phyloP scores from a whole-genome alignment of 2,888 invertebrate species.

The Entomobrya proxima region DNA sequence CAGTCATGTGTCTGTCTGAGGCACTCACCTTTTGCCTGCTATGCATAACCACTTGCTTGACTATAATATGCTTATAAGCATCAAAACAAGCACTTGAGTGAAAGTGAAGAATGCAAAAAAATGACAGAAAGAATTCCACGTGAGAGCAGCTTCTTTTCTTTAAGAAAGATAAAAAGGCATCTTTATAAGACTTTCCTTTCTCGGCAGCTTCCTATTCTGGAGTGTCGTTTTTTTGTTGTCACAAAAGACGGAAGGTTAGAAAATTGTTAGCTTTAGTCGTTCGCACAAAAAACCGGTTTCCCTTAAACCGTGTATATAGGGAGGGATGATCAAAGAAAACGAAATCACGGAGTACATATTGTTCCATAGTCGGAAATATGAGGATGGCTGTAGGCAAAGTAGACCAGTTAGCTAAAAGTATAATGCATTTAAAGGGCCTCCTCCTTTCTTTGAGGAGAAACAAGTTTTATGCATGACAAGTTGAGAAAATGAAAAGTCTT shows the following conservation, averaged over 20 bases:
- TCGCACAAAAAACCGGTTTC: neutral
- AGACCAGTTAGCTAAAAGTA: neutral
- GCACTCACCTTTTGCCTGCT: no score
- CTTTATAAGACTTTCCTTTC: neutral
- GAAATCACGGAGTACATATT: neutral
- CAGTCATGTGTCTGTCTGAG: no score
- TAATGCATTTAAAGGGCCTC: neutral
- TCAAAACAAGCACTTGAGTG: no score
- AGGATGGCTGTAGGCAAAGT: neutral
- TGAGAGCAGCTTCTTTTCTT: conserved; percentile 33
- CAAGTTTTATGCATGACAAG: conserved; percentile 53
- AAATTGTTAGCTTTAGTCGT: neutral
- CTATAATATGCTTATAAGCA: no score
- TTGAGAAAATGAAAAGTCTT: conserved; percentile 51
- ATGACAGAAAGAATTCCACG: conserved; percentile 45
- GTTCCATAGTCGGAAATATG: neutral
- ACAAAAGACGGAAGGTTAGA: neutral
- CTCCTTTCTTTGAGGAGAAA: conserved; percentile 3
- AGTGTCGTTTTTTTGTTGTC: neutral
- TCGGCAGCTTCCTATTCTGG: neutral
- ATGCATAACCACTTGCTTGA: no score
- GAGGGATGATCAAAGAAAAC: neutral
- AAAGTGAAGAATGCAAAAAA: neutral
- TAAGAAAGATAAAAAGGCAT: neutral
- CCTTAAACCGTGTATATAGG: neutral